Conservation (phyloP, 2,797 vertebrate genomes). For the Sphaeramia orbicularis region DNA sequence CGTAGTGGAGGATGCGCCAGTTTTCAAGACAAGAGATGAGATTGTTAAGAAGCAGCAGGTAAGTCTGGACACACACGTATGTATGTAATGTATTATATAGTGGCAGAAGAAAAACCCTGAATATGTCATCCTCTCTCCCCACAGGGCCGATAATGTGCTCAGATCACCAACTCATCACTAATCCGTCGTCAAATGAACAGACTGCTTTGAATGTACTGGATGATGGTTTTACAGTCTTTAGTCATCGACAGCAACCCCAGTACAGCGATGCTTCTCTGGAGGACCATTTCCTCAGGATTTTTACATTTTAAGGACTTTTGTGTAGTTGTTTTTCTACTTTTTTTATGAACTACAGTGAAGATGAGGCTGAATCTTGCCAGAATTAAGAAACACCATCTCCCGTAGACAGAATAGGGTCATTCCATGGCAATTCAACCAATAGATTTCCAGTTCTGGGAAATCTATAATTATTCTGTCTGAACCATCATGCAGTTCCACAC, state of each 20-base stretch:
- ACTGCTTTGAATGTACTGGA: not conserved
- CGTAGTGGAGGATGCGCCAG: constrained; percentile 88
- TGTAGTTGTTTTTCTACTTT: not conserved
- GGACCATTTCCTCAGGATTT: not conserved
- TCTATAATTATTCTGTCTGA: too few species aligned
- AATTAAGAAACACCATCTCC: not conserved
- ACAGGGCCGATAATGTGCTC: constrained; percentile 65
- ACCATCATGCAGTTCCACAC: too few species aligned
- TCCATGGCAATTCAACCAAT: too few species aligned
- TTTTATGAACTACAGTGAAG: not conserved
- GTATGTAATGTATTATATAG: not conserved
- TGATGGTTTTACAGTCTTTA: not conserved
- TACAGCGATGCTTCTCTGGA: not conserved
- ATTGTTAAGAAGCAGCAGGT: constrained; percentile 89
- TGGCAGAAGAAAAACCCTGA: not conserved
- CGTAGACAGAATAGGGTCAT: not conserved
- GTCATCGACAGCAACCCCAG: too few species aligned
- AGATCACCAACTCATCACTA: too few species aligned
- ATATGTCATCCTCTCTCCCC: constrained; percentile 13
- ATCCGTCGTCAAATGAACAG: not conserved
- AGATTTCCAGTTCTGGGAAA: too few species aligned
- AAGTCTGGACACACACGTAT: not conserved
- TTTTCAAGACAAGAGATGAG: constrained; percentile 92
- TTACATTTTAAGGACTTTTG: not conserved
- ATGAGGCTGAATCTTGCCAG: not conserved